phyloP scores from a whole-genome alignment of 2,888 invertebrate genomes.

The Entomobrya multifasciata region DNA sequence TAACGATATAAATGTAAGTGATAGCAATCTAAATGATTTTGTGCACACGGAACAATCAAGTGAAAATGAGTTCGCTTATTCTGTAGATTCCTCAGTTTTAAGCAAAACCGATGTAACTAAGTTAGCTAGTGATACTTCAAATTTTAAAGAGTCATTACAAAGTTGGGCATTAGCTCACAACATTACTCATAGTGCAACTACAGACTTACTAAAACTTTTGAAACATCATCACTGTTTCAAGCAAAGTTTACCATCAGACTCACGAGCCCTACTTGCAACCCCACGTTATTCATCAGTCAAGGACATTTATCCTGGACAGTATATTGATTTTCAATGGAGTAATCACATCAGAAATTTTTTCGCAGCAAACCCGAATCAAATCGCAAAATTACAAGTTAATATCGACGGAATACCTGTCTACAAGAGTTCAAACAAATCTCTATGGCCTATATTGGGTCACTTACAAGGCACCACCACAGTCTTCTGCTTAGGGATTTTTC shows the following conservation, averaged over 20 bases:
- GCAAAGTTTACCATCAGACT: neutral
- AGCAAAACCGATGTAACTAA: too few species aligned
- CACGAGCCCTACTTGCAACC: neutral
- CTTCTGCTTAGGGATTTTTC: neutral
- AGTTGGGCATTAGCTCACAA: too few species aligned
- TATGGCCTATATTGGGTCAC: neutral
- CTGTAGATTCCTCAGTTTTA: too few species aligned
- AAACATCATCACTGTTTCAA: neutral
- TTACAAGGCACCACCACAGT: neutral
- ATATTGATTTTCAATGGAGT: neutral
- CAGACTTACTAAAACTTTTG: neutral
- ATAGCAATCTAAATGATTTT: too few species aligned
- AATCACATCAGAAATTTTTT: neutral
- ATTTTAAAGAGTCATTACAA: too few species aligned
- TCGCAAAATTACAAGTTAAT: neutral
- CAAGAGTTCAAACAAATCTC: neutral
- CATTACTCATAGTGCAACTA: too few species aligned
- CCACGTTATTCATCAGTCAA: neutral
- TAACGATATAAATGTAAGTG: too few species aligned
- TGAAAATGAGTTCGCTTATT: too few species aligned
- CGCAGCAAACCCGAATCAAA: too few species aligned
- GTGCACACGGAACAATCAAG: too few species aligned
- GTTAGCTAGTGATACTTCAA: too few species aligned
- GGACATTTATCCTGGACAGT: neutral
- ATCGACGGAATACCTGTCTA: neutral